These are phyloP conservation scores for Trissonchulus latispiculum DNA, from an alignment of 2,888 invertebrate species.

Conservation along the genomic window DNA sequence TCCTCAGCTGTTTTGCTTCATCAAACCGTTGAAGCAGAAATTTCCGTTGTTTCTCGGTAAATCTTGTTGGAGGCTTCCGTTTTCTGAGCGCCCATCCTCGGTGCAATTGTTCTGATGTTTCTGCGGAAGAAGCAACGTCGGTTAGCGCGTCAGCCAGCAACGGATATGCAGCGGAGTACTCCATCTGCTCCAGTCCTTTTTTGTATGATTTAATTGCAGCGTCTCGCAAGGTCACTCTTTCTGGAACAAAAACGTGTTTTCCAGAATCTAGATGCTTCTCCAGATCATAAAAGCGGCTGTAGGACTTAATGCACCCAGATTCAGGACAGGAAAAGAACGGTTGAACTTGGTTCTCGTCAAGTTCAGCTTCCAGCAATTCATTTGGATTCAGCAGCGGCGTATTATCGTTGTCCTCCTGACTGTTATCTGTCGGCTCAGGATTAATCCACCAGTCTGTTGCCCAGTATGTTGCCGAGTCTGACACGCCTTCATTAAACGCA, in stretches of 20 bases:
- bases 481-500: not conserved
- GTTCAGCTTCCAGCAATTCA: not conserved
- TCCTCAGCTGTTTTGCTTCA: not conserved
- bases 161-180: not conserved
- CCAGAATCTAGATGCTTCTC: not conserved
- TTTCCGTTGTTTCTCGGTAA: conserved; percentile 5
- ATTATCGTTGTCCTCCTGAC: no score
- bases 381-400: no score
- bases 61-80: not conserved
- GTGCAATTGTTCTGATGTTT: not conserved
- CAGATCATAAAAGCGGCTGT: not conserved
- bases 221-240: not conserved
- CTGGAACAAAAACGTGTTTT: not conserved
- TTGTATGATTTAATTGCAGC: not conserved
- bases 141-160: not conserved
- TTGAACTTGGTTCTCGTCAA: not conserved
- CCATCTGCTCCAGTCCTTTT: not conserved
- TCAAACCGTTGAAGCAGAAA: not conserved
- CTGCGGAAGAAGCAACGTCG: not conserved
- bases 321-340: not conserved
- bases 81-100: conserved; percentile 8
- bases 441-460: not conserved
- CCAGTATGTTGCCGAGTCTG: not conserved
- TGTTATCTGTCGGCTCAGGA: no score
- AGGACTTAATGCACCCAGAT: not conserved